Conservation (phyloP, 2,113 vertebrate species). For the Cromileptes altivelis region DNA sequence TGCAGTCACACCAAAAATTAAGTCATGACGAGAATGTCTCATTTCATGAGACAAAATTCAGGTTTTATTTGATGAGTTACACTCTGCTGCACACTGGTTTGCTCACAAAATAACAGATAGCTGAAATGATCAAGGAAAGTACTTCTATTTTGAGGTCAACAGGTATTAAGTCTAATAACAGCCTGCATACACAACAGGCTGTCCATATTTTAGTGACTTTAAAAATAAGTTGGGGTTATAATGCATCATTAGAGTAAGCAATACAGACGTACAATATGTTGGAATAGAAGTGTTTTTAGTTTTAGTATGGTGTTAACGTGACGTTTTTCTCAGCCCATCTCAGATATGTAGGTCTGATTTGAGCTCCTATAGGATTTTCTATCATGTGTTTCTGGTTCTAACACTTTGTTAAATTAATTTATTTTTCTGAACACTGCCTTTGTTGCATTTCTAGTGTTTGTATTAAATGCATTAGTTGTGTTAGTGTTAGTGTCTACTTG, state of each 20-base stretch:
- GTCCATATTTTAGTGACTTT: neutral
- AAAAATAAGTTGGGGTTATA: neutral
- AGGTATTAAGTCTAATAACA: neutral
- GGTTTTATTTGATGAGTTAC: neutral
- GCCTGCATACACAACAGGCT: neutral
- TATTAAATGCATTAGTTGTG: neutral
- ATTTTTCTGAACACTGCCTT: conserved; percentile 69
- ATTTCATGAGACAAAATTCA: neutral
- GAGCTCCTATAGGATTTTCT: conserved; percentile 45
- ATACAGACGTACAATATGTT: neutral
- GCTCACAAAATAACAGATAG: neutral
- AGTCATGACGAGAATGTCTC: neutral
- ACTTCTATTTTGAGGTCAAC: neutral
- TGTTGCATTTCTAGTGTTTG: conserved; percentile 29
- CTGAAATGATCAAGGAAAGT: neutral
- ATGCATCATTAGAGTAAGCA: neutral
- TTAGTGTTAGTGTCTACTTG: neutral
- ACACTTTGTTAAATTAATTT: conserved; percentile 35
- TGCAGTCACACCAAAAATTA: neutral
- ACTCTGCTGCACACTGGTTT: no score
- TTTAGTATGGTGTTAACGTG: conserved; percentile 7
- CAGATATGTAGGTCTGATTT: conserved; percentile 10
- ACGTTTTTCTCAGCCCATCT: conserved; percentile 4
- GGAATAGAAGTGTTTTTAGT: neutral
- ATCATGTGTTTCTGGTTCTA: neutral